Percentiles rank a stretch among this genome's conserved stretches.
These are phyloP conservation scores for Nomada flava DNA, from an alignment of 2,888 invertebrate genomes.

Conservation along the genomic window DNA sequence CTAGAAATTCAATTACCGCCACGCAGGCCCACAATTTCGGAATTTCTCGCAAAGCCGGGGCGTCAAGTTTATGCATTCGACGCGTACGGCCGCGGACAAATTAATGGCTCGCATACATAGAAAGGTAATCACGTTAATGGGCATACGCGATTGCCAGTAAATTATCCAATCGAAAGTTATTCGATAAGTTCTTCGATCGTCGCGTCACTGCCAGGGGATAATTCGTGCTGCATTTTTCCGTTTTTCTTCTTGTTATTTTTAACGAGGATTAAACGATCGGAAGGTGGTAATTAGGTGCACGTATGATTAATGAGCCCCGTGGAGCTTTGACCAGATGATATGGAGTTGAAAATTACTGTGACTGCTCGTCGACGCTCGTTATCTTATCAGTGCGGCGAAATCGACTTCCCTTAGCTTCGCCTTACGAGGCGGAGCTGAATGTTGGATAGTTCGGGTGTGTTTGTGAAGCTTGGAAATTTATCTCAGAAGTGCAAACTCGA, in stretches of 20 bases:
- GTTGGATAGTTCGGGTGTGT: neutral
- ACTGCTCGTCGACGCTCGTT: slow-evolving; percentile 28
- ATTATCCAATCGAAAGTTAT: slow-evolving; percentile 42
- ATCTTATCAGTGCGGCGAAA: slow-evolving; percentile 42
- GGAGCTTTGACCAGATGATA: slow-evolving; percentile 28
- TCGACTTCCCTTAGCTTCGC: slow-evolving; percentile 15
- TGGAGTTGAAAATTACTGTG: slow-evolving; percentile 50
- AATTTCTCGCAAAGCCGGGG: slow-evolving; percentile 28
- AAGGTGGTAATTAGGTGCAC: slow-evolving; percentile 24
- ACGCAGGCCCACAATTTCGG: slow-evolving; percentile 13
- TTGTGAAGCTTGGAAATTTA: neutral
- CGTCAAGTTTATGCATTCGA: slow-evolving; percentile 34
- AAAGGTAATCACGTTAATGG: slow-evolving; percentile 49
- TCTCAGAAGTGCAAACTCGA: too few relatives aligned
- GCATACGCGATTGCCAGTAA: slow-evolving; percentile 45
- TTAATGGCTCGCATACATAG: slow-evolving; percentile 46
- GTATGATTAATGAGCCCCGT: slow-evolving; percentile 21
- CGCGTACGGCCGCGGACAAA: slow-evolving; percentile 32
- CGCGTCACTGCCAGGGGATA: neutral
- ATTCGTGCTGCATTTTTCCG: neutral
- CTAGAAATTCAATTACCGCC: slow-evolving; percentile 31
- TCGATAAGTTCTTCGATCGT: slow-evolving; percentile 3
- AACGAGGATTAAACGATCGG: slow-evolving; percentile 1
- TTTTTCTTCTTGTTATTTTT: neutral
- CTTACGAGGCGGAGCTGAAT: neutral